A percentile compares a stretch with the other conserved stretches of the same genome.
These are phyloP conservation scores for Urophycis tenuis DNA, from an alignment of 2,797 vertebrate genomes.

Conservation along the genomic window DNA sequence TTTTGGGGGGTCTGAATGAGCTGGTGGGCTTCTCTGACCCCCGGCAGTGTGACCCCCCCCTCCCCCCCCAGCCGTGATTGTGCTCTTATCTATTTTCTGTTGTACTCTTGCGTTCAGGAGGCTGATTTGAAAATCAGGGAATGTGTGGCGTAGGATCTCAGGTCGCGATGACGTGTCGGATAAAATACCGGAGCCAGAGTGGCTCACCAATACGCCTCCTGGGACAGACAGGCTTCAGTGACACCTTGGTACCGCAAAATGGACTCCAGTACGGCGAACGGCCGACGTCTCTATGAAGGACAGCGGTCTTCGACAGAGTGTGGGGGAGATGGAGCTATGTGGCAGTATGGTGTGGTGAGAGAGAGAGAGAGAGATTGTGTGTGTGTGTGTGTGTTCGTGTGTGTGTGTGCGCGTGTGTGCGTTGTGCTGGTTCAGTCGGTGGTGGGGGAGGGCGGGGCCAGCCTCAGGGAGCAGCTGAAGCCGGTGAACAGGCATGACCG, in stretches of 20 bases:
- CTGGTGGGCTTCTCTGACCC: conserved; percentile 33
- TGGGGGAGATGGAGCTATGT: neutral
- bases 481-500: conserved; percentile 49
- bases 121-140: conserved; percentile 47
- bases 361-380: too few species aligned
- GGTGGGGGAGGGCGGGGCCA: conserved; percentile 26
- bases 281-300: neutral
- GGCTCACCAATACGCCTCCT: neutral
- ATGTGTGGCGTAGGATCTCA: conserved; percentile 50
- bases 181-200: neutral
- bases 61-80: conserved; percentile 75
- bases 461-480: conserved; percentile 47
- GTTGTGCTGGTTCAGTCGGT: conserved; percentile 58
- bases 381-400: conserved; percentile 26
- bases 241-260: neutral
- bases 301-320: neutral
- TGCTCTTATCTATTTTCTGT: conserved; percentile 63
- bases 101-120: conserved; percentile 49
- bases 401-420: conserved; percentile 11
- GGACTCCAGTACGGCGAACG: too few species aligned
- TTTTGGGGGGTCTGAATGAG: neutral
- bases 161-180: conserved; percentile 13
- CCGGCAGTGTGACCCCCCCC: conserved; percentile 69
- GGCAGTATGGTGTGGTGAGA: neutral
- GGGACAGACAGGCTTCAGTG: neutral